Evolutionary conservation across 2,113 vertebrate genomes (phyloP).

Genomic region (Marcusenius ussheri): DNA sequence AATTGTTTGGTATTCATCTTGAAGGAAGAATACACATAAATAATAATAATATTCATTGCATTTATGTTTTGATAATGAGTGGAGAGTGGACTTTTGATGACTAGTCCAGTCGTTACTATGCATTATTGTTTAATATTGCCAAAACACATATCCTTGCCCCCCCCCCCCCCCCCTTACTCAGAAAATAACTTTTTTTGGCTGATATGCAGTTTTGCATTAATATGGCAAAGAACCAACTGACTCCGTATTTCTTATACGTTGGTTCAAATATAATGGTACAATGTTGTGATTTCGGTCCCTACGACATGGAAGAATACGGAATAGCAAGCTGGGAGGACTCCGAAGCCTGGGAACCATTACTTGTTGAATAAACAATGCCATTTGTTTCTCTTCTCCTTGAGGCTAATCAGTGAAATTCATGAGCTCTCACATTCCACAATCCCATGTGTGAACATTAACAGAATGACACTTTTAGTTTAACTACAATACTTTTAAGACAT

Average conservation of each 20-base stretch:
- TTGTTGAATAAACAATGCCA: conserved; percentile 44
- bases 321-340: not conserved
- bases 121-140: not conserved
- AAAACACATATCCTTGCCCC: not conserved
- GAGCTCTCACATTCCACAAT: conserved; percentile 16
- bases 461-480: not conserved
- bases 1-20: not conserved
- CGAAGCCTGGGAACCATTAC: conserved; percentile 26
- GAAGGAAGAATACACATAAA: not conserved
- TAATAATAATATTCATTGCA: not conserved
- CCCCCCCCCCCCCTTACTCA: not conserved
- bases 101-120: not conserved
- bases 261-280: not conserved
- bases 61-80: not conserved
- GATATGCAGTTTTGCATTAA: not conserved
- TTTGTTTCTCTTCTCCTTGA: conserved; percentile 32
- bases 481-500: not conserved
- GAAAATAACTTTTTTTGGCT: not conserved
- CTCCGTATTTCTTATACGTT: not conserved
- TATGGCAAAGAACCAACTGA: not conserved
- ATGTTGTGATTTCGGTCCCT: not conserved
- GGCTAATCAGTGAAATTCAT: conserved; percentile 26
- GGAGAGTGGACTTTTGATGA: not conserved
- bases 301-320: not conserved
- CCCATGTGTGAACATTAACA: not conserved